phyloP scores from a whole-genome alignment of 2,113 vertebrate genomes.

The Gambusia affinis region DNA sequence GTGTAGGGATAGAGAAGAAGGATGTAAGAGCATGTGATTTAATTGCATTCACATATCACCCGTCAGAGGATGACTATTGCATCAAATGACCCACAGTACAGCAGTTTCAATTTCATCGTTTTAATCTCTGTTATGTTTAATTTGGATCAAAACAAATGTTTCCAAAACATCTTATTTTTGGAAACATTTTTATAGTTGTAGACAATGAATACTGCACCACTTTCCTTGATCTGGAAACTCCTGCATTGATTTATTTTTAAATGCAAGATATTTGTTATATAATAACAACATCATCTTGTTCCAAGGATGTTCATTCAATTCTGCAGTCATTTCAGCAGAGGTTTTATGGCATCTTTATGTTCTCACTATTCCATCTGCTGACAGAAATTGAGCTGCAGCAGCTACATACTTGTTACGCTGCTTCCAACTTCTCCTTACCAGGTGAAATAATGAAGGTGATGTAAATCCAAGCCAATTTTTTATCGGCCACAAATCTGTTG shows the following conservation, averaged over 20 bases:
- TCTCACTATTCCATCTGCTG: slow-evolving; percentile 13
- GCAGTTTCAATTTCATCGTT: too few species aligned
- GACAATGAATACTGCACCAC: not conserved
- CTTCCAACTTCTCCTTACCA: slow-evolving; percentile 33
- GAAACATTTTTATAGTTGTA: too few species aligned
- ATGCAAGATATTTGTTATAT: not conserved
- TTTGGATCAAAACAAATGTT: too few species aligned
- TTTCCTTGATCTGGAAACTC: not conserved
- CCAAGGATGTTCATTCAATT: not conserved
- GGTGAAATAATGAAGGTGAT: slow-evolving; percentile 69
- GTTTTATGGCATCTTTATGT: slow-evolving; percentile 18
- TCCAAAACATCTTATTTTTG: too few species aligned
- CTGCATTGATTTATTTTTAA: not conserved
- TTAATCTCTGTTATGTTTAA: too few species aligned
- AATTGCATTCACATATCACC: not conserved
- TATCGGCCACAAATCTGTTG: slow-evolving; percentile 38
- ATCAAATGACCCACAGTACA: not conserved
- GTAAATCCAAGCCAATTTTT: slow-evolving; percentile 62
- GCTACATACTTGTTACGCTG: slow-evolving; percentile 42
- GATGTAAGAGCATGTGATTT: not conserved
- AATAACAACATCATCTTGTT: not conserved
- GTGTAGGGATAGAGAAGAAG: not conserved
- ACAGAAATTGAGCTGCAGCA: slow-evolving; percentile 35
- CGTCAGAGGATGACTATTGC: not conserved
- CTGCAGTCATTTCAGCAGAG: slow-evolving; percentile 14